Evolutionary conservation across 2,113 vertebrate species (phyloP), one percentile per base, ranked within the genome.

Genomic region (Cyprinodon brontotheroides): DNA sequence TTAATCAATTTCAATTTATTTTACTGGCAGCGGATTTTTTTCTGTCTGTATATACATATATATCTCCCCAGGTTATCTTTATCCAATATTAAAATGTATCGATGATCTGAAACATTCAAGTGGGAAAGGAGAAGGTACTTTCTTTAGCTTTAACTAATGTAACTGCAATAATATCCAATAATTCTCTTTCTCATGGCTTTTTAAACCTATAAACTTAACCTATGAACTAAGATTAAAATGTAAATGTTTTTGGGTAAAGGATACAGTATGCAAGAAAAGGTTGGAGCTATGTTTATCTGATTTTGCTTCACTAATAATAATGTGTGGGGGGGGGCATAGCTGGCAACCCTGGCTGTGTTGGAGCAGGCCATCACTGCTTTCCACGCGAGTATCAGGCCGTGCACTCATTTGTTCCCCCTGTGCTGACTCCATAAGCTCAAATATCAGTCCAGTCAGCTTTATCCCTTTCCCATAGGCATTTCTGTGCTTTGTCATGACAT

Each of bases 401-500:
- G 20, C 0, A 39, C 38, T 67, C 40, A 68, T 48, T 75, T n/a
- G 66, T 0, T 69, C 29, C 45, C 41, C 12, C 6, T 36, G 17
- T 65, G 1, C 70, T 71, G 68, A 62, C 45, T 66, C 53, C 22
- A 60, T 47, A 57, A 57, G 66, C 41, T 68, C 73, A 4, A 38
- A n/a, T 22, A 60, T 12, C 53, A 20, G 60, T 76, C n/a, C 6
- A 65, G 53, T 61, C 3, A 45, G 9, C 37, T 73, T 53, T 68
- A 6, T 79, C 69, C 69, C 36, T 72, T 61, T 59, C 45, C 40
- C 38, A 60, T 53, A 36, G 62, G 17, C 41, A 37, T 1, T 47
- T 71, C 36, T 62, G 41, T 77, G 40, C 74, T 84, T 74, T 71
- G 62, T 72, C 79, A 73, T 60, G 59, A 22, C 2, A 45, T 48